Base-by-base conservation (phyloP, 2,113 vertebrate genomes). In the Pipra filicauda region DNA sequence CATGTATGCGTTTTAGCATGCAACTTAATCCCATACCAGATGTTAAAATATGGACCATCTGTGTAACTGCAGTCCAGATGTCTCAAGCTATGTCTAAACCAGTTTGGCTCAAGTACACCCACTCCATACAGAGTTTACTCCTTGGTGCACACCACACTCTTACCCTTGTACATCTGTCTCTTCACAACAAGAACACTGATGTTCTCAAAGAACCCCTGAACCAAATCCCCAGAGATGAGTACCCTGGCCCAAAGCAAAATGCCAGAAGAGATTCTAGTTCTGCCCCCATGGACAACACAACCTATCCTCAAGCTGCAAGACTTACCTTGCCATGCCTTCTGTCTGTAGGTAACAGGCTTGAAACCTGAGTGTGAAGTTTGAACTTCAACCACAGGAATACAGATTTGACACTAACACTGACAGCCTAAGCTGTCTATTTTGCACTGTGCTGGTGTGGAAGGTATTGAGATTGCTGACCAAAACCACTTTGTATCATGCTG, bases 1-100 rank as follows among this genome's bases (percentile, higher is more conserved):
- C 12, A 73, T 6, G 23, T 35, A 27, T 0, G 0, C 70, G 37
- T 35, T 65, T 44, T 8, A 91, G 30, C 39, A 19, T 37, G 55
- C 30, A 61, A 14, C 14, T 57, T 46, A 91, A 66, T 48, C 33
- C n/a, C 7, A 6, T 21, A 46, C 5, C 64, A 90, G 67, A 66
- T 33, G 12, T 18, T 76, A 57, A 76, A 90, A 61, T 17, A 41
- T 0, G 12, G 48, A 23, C 30, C 13, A 33, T 21, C n/a, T 39
- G 12, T 49, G n/a, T 15, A 54, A 62, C 11, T 65, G 49, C 4
- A 74, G 15, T 20, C 43, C 62, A 62, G n/a, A 15, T 46, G 22
- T 43, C 71, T 33, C 12, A 1, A 65, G 49, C 31, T 39, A 16
- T 8, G 10, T 12, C 30, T 61, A 61, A 74, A 58, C 6, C 55